A percentile compares a stretch with the other conserved stretches of the same genome.
These are phyloP conservation scores for Stenchaetothrips biformis DNA, from an alignment of 2,888 invertebrate species.

Conservation along the genomic window DNA sequence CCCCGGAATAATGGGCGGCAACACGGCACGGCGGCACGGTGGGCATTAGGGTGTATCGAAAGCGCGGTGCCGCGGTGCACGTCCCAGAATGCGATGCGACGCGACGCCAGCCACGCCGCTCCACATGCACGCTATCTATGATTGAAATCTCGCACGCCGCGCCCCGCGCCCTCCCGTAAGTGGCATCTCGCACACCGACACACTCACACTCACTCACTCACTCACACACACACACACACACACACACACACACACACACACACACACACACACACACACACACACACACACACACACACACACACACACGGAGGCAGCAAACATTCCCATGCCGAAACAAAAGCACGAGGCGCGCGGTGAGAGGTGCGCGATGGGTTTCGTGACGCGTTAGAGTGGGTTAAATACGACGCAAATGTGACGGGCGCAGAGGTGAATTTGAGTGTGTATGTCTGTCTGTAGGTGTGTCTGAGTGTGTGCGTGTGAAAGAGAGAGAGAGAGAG, in stretches of 20 bases:
- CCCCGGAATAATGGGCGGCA: no score
- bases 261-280: background rate
- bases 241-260: background rate
- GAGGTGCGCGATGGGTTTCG: background rate
- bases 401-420: background rate
- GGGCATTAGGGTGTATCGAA: no score
- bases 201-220: background rate
- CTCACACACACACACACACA: conserved; percentile 4
- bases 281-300: background rate
- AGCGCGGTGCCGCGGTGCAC: background rate
- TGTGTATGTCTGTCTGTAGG: background rate
- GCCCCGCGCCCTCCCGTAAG: background rate
- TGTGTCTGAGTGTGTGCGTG: background rate
- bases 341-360: background rate
- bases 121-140: conserved; percentile 24
- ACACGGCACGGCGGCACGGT: no score
- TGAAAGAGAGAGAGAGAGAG: background rate
- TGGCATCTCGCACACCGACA: background rate
- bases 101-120: background rate
- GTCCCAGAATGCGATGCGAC: background rate
- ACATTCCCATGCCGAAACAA: background rate
- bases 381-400: background rate
- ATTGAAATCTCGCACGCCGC: conserved; percentile 18
- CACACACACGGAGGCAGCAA: background rate
- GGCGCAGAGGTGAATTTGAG: background rate